A percentile compares a stretch with the other conserved stretches of the same genome.
These are phyloP conservation scores for Strigamia maritima DNA, from an alignment of 2,888 invertebrate genomes.

Conservation along the genomic window DNA sequence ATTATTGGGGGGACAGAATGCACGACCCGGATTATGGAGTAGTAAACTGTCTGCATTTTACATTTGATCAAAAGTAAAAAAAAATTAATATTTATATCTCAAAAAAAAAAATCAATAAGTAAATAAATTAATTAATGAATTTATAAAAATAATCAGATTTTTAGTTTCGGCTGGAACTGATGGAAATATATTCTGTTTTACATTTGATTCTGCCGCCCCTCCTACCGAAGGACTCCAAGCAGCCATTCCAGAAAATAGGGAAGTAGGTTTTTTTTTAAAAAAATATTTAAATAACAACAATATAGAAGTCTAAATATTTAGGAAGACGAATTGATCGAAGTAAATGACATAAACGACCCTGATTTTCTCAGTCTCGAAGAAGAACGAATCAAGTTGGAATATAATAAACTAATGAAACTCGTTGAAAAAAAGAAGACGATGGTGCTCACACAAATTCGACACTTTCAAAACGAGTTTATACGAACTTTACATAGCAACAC, in stretches of 20 bases:
- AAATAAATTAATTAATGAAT: too few relatives aligned
- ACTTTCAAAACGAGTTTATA: not conserved
- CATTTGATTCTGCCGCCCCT: not conserved
- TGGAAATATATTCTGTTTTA: not conserved
- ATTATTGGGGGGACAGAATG: slow-evolving; percentile 12
- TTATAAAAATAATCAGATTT: slow-evolving; percentile 1
- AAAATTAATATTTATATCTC: not conserved
- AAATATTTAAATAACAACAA: too few relatives aligned
- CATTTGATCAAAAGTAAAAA: slow-evolving; percentile 19
- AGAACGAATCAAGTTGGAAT: not conserved
- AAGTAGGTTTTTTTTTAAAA: not conserved
- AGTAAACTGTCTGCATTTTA: not conserved
- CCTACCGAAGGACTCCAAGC: not conserved
- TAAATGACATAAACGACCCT: slow-evolving; percentile 8
- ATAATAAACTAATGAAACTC: not conserved
- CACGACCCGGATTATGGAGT: not conserved
- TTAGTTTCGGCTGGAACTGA: not conserved
- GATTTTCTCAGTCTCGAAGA: not conserved
- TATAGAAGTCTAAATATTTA: not conserved
- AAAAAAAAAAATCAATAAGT: not conserved
- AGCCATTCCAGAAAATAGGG: slow-evolving; percentile 1
- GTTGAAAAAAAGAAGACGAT: not conserved
- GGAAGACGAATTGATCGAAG: slow-evolving; percentile 1
- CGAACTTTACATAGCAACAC: not conserved
- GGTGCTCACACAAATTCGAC: not conserved